Conservation (phyloP, 2,113 vertebrate species). For the Marmota flaviventris region DNA sequence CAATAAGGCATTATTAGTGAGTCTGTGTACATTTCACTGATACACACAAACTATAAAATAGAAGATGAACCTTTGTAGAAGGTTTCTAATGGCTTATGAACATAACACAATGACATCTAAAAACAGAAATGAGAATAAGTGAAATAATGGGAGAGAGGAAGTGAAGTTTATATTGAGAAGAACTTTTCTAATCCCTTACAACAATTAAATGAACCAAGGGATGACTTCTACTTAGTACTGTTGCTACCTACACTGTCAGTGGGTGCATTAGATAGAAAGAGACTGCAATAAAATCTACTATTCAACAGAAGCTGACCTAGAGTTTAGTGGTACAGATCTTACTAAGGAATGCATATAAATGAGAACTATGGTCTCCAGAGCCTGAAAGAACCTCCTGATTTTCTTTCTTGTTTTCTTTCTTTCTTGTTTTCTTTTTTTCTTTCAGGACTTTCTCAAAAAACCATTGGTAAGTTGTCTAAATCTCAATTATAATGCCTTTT, state of each 20-base stretch:
- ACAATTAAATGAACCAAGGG: not conserved
- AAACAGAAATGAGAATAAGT: not conserved
- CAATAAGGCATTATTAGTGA: not conserved
- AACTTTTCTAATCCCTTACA: not conserved
- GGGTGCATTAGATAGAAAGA: not conserved
- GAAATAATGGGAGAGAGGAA: not conserved
- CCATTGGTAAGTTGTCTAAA: conserved; percentile 72
- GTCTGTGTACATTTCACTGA: not conserved
- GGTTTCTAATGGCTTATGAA: not conserved
- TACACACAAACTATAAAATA: not conserved
- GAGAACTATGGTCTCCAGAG: not conserved
- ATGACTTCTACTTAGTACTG: not conserved
- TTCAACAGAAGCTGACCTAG: not conserved
- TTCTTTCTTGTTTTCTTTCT: not conserved
- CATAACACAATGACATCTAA: not conserved
- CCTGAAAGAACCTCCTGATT: not conserved
- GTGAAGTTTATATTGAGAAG: not conserved
- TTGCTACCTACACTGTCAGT: not conserved
- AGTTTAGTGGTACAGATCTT: not conserved
- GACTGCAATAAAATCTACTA: not conserved
- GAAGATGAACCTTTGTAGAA: not conserved
- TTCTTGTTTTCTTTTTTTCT: not conserved
- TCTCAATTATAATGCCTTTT: not conserved
- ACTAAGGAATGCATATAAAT: not conserved
- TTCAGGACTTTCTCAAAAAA: conserved; percentile 77